Conservation (phyloP, 1,140 invertebrate genomes). For the Sycophaga agraensis region DNA sequence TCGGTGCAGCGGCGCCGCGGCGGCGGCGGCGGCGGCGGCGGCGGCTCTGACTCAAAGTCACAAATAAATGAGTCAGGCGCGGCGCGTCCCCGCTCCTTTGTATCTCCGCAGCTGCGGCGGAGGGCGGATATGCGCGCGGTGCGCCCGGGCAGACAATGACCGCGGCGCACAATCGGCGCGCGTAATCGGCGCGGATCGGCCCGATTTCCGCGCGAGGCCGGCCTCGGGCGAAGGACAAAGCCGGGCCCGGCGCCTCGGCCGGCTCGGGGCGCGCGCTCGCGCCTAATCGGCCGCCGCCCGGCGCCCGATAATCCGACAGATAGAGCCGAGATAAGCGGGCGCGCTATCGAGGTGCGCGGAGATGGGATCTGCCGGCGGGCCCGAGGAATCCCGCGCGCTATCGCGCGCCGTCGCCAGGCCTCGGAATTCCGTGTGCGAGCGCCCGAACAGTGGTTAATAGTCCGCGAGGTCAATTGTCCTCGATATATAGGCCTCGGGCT, state of each 20-base stretch:
- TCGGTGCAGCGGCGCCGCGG: too few relatives aligned
- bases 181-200: too few relatives aligned
- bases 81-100: not conserved
- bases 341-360: not conserved
- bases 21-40: not conserved
- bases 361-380: not conserved
- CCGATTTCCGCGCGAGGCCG: too few relatives aligned
- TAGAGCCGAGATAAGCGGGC: not conserved
- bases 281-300: too few relatives aligned
- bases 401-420: not conserved
- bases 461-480: not conserved
- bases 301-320: too few relatives aligned
- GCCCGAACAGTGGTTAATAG: not conserved
- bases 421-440: not conserved
- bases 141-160: too few relatives aligned
- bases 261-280: not conserved
- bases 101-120: too few relatives aligned
- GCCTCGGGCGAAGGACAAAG: too few relatives aligned
- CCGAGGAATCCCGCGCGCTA: not conserved
- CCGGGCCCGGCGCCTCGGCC: too few relatives aligned
- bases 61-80: slow-evolving; percentile 23
- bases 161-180: too few relatives aligned
- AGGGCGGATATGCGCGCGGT: too few relatives aligned
- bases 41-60: slow-evolving; percentile 22
- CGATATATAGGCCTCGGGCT: too few relatives aligned